These are phyloP conservation scores for Percopsis omiscomaycus DNA, from an alignment of 2,797 vertebrate genomes.

Conservation along the genomic window DNA sequence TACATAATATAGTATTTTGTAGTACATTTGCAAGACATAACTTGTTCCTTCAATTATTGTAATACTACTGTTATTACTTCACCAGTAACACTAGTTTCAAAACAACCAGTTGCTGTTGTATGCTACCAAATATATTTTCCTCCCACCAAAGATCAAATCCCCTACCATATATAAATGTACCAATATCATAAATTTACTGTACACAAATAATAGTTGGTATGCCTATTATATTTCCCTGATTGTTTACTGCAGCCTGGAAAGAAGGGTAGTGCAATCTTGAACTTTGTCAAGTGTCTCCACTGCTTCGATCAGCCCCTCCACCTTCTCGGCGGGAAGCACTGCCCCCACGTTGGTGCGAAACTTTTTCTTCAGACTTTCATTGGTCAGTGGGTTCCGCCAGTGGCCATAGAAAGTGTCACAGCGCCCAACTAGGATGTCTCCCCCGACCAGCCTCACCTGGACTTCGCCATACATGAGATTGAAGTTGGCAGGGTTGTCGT, in stretches of 20 bases:
- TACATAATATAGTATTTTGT: too few relatives aligned
- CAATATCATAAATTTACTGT: too few relatives aligned
- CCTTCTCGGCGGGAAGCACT: conserved; percentile 74
- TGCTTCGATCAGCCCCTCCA: conserved; percentile 75
- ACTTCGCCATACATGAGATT: conserved; percentile 87
- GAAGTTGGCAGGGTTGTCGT: conserved; percentile 87
- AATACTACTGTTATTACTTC: too few relatives aligned
- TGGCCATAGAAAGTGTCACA: conserved; percentile 91
- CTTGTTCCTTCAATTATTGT: too few relatives aligned
- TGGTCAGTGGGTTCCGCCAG: conserved; percentile 87
- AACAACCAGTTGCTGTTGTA: too few relatives aligned
- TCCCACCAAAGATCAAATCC: too few relatives aligned
- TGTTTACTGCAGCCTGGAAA: conserved; percentile 74
- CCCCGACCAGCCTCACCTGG: conserved; percentile 76
- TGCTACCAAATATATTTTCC: too few relatives aligned
- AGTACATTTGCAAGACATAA: too few relatives aligned
- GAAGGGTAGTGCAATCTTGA: conserved; percentile 74
- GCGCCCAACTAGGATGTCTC: conserved; percentile 78
- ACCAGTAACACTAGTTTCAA: too few relatives aligned
- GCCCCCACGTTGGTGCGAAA: conserved; percentile 79
- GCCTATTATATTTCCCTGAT: not conserved
- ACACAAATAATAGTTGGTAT: not conserved
- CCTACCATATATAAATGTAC: too few relatives aligned
- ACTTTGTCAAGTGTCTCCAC: conserved; percentile 80
- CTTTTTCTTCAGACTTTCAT: conserved; percentile 83